Conservation (phyloP, 2,888 invertebrate genomes). For the Lochmaea capreae region DNA sequence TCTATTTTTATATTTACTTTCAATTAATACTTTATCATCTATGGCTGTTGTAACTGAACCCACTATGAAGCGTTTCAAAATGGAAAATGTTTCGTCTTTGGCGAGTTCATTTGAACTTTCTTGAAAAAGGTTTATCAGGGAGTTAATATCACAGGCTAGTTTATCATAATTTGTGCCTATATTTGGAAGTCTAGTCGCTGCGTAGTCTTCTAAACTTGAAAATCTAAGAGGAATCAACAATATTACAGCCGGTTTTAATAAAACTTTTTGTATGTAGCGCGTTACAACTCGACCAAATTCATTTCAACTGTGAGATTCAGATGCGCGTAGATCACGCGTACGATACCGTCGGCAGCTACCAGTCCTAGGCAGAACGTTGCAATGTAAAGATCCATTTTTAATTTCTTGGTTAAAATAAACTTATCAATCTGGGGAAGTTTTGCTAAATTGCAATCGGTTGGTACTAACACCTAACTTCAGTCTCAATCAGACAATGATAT, state of each 20-base stretch:
- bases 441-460: no score
- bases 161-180: slow-evolving; percentile 48
- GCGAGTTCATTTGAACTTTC: slow-evolving; percentile 42
- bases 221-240: slow-evolving; percentile 36
- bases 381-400: no score
- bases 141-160: slow-evolving; percentile 50
- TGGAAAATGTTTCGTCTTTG: not conserved
- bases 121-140: slow-evolving; percentile 42
- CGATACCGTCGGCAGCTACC: no score
- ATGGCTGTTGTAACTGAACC: slow-evolving; percentile 41
- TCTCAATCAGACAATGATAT: no score
- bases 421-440: no score
- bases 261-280: no score
- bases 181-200: slow-evolving; percentile 44
- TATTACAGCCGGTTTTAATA: not conserved
- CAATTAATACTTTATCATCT: slow-evolving; percentile 46
- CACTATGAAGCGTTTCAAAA: slow-evolving; percentile 12
- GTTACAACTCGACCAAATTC: no score
- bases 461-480: no score
- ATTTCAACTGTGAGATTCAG: no score
- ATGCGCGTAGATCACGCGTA: no score
- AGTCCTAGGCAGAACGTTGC: no score
- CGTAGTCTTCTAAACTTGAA: slow-evolving; percentile 48
- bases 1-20: slow-evolving; percentile 40
- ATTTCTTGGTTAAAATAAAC: no score